phyloP scores from a whole-genome alignment of 2,113 vertebrate species.

The Boleophthalmus pectinirostris region DNA sequence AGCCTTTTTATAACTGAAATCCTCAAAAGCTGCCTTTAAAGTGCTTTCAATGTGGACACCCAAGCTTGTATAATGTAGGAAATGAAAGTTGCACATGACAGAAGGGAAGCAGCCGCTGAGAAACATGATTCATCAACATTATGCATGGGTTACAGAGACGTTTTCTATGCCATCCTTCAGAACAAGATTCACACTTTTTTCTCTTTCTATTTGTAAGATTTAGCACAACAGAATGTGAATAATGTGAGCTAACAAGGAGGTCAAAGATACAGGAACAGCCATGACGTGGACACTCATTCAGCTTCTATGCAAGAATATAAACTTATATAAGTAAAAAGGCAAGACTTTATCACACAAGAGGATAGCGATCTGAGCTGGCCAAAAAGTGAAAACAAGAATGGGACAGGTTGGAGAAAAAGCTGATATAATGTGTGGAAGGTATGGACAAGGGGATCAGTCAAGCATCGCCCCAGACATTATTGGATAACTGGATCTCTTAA shows the following conservation, averaged over 20 bases:
- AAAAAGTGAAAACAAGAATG: not conserved
- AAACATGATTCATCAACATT: slow-evolving; percentile 23
- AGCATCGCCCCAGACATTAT: slow-evolving; percentile 41
- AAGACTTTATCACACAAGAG: slow-evolving; percentile 37
- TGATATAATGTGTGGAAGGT: slow-evolving; percentile 32
- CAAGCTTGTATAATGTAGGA: slow-evolving; percentile 9
- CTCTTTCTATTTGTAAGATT: slow-evolving; percentile 30
- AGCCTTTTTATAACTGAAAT: not conserved
- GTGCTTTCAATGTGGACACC: not conserved
- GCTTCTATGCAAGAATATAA: slow-evolving; percentile 19
- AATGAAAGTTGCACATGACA: slow-evolving; percentile 14
- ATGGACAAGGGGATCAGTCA: slow-evolving; percentile 39
- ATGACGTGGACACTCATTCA: slow-evolving; percentile 44
- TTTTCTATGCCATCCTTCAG: slow-evolving; percentile 24
- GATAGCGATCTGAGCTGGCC: slow-evolving; percentile 2
- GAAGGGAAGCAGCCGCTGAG: slow-evolving; percentile 26
- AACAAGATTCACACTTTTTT: slow-evolving; percentile 15
- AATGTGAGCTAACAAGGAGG: slow-evolving; percentile 23
- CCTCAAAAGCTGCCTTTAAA: not conserved
- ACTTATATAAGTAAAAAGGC: slow-evolving; percentile 16
- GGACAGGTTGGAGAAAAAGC: slow-evolving; percentile 8
- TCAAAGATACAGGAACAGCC: slow-evolving; percentile 25
- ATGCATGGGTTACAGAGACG: slow-evolving; percentile 10
- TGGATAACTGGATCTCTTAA: slow-evolving; percentile 56
- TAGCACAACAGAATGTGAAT: slow-evolving; percentile 11